These are phyloP conservation scores for Platynereis dumerilii DNA, from an alignment of 2,888 invertebrate species.

Conservation along the genomic window DNA sequence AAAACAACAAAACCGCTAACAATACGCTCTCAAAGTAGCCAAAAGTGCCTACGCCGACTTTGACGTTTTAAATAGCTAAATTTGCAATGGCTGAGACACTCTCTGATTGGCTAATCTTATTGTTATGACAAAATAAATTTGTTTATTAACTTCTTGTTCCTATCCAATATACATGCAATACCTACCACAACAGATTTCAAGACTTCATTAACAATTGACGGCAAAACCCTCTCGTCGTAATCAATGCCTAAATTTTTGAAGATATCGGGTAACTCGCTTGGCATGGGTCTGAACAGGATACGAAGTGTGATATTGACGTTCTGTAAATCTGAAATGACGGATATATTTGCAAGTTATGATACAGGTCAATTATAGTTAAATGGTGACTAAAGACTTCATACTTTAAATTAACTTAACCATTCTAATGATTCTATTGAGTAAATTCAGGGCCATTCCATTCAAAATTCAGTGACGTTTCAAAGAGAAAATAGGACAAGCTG, in stretches of 20 bases:
- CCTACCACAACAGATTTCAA: constrained; percentile 91
- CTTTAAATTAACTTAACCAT: not conserved
- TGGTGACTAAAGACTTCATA: not conserved
- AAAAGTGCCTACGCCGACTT: no score
- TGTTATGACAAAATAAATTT: no score
- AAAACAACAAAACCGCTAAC: no score
- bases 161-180: no score
- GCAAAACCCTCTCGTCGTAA: constrained; percentile 97
- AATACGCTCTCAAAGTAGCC: no score
- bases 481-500: no score
- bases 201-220: constrained; percentile 98
- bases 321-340: constrained; percentile 80
- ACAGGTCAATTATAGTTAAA: not conserved
- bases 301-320: constrained; percentile 99
- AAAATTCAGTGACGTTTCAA: no score
- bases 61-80: no score
- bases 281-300: constrained; percentile 93
- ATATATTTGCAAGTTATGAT: not conserved
- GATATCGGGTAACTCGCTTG: constrained; percentile 92
- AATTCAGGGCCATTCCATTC: not conserved
- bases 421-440: not conserved
- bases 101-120: no score
- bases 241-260: constrained; percentile 95
- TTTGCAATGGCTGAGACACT: no score
- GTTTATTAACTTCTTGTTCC: not conserved